A percentile compares a stretch with the other conserved stretches of the same genome.
These are phyloP conservation scores for Prosopocoilus inquinatus DNA, from an alignment of 2,888 invertebrate genomes.

Conservation along the genomic window DNA sequence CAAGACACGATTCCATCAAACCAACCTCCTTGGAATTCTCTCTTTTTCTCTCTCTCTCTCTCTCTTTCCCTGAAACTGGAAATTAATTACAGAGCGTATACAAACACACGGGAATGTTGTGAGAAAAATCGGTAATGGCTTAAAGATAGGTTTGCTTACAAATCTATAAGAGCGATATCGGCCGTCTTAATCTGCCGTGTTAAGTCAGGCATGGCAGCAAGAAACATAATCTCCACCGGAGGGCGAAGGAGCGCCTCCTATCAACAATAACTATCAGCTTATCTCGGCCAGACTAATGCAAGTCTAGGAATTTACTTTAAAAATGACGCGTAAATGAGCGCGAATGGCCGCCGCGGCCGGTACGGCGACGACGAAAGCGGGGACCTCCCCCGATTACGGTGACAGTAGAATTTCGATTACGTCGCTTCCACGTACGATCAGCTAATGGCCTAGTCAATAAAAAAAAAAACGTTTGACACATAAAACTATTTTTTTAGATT, in stretches of 20 bases:
- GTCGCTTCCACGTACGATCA: constrained; percentile 12
- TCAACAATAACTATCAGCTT: constrained; percentile 29
- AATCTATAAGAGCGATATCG: constrained; percentile 2
- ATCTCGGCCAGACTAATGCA: constrained; percentile 38
- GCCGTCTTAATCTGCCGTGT: constrained; percentile 11
- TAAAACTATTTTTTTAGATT: too few relatives aligned
- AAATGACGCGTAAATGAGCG: constrained; percentile 30
- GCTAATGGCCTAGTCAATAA: too few relatives aligned
- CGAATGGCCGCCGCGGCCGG: constrained; percentile 26
- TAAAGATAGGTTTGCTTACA: constrained; percentile 5
- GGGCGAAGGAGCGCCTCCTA: constrained; percentile 30
- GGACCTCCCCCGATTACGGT: too few relatives aligned
- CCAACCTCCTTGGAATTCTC: too few relatives aligned
- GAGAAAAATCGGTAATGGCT: constrained; percentile 5
- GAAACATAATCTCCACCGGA: constrained; percentile 19
- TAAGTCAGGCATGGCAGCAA: constrained; percentile 10
- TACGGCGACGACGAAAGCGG: background rate
- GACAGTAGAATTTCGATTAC: constrained; percentile 11
- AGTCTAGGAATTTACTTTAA: constrained; percentile 36
- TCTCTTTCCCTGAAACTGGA: too few relatives aligned
- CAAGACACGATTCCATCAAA: too few relatives aligned
- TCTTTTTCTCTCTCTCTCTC: too few relatives aligned
- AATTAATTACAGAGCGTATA: constrained; percentile 1
- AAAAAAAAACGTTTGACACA: too few relatives aligned
- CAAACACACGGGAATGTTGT: constrained; percentile 4